Conservation (phyloP, 2,113 vertebrate species). For the Sorex fumeus region DNA sequence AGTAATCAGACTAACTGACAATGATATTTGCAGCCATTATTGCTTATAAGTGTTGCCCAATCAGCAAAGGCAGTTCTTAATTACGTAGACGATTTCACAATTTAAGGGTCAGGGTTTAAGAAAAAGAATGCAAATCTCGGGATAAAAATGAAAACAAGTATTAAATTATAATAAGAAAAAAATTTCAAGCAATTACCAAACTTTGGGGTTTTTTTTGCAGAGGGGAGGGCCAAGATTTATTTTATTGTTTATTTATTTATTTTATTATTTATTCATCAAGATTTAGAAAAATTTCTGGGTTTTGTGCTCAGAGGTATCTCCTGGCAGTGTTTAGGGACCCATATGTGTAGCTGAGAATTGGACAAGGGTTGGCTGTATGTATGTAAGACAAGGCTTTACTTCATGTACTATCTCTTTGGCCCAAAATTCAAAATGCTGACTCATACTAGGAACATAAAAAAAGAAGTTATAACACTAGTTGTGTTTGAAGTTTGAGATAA, state of each 20-base stretch:
- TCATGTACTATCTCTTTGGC: too few relatives aligned
- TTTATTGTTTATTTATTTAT: too few relatives aligned
- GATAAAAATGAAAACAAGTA: conserved; percentile 28
- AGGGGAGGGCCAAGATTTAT: too few relatives aligned
- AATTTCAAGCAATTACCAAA: background rate
- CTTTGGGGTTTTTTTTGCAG: background rate
- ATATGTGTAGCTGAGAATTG: too few relatives aligned
- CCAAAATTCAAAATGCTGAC: conserved; percentile 32
- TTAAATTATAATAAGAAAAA: background rate
- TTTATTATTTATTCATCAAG: too few relatives aligned
- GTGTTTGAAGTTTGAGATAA: conserved; percentile 10
- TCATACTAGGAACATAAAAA: conserved; percentile 10
- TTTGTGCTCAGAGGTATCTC: too few relatives aligned
- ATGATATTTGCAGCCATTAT: background rate
- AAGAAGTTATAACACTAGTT: background rate
- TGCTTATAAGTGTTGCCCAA: background rate
- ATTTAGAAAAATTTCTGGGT: too few relatives aligned
- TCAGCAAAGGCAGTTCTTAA: background rate
- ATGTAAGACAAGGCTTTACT: too few relatives aligned
- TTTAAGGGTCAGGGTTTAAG: background rate
- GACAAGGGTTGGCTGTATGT: too few relatives aligned
- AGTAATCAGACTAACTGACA: background rate
- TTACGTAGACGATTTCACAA: background rate
- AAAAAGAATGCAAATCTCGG: background rate
- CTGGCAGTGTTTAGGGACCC: too few relatives aligned